phyloP scores from a whole-genome alignment of 2,797 vertebrate genomes.

The Arrhamphus sclerolepis region DNA sequence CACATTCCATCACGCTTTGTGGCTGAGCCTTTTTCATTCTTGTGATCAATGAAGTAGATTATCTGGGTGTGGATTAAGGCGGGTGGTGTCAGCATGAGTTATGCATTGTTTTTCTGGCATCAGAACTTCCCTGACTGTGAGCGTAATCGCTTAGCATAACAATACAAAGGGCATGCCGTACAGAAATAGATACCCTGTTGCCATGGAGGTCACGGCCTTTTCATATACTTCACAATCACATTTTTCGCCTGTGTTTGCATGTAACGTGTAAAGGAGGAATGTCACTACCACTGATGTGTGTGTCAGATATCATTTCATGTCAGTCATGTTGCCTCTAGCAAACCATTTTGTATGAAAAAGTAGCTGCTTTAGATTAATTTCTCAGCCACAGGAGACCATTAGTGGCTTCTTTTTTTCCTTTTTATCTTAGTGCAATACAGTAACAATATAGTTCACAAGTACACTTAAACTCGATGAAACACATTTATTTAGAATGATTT shows the following conservation, averaged over 20 bases:
- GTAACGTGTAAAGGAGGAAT: neutral
- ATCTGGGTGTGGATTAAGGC: slow-evolving; percentile 56
- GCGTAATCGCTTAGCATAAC: slow-evolving; percentile 31
- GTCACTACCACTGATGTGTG: neutral
- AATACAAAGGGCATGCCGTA: slow-evolving; percentile 10
- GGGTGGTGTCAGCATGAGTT: slow-evolving; percentile 12
- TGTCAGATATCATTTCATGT: slow-evolving; percentile 11
- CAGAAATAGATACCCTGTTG: neutral
- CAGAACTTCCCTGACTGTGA: slow-evolving; percentile 12
- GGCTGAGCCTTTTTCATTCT: slow-evolving; percentile 37
- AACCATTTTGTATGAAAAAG: too few species aligned
- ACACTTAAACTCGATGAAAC: slow-evolving; percentile 1
- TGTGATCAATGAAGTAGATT: slow-evolving; percentile 39
- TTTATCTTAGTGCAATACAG: too few species aligned
- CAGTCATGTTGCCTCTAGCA: neutral
- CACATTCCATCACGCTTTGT: slow-evolving; percentile 23
- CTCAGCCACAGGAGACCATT: too few species aligned
- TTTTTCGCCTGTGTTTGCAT: neutral
- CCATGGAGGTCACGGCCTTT: too few species aligned
- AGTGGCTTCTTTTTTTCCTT: too few species aligned
- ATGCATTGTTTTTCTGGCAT: slow-evolving; percentile 49
- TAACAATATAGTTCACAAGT: neutral
- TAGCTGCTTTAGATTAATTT: too few species aligned
- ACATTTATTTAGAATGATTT: neutral
- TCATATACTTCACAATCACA: too few species aligned